These are phyloP conservation scores for Oedothorax gibbosus DNA, from an alignment of 1,140 invertebrate species.

Conservation along the genomic window DNA sequence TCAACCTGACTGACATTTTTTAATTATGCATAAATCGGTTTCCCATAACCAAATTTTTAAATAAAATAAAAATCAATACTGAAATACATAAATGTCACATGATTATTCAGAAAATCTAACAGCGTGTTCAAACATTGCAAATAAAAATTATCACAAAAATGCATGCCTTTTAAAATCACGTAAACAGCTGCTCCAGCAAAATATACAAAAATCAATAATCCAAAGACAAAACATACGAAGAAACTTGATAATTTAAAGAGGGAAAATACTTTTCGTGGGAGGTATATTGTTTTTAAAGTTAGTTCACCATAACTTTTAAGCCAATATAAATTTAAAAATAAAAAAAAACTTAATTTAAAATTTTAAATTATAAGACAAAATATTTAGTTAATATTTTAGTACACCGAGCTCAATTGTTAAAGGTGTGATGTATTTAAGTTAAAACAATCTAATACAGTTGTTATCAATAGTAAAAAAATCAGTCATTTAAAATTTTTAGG, in stretches of 20 bases:
- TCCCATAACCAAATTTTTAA: constrained; percentile 50
- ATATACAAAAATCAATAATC: constrained; percentile 31
- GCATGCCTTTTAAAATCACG: constrained; percentile 35
- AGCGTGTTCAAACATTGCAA: constrained; percentile 48
- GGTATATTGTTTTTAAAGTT: too few relatives aligned
- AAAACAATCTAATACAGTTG: too few relatives aligned
- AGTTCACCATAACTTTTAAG: too few relatives aligned
- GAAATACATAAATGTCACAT: constrained; percentile 41
- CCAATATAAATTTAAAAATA: too few relatives aligned
- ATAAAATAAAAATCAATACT: constrained; percentile 58
- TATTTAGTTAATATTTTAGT: too few relatives aligned
- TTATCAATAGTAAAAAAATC: too few relatives aligned
- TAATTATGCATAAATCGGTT: constrained; percentile 36
- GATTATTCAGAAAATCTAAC: constrained; percentile 34
- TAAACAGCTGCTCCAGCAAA: constrained; percentile 33
- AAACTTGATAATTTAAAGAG: constrained; percentile 3
- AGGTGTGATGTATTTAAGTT: too few relatives aligned
- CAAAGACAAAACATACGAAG: constrained; percentile 14
- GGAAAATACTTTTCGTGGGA: background rate
- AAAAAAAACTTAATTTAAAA: too few relatives aligned
- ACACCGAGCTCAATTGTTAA: too few relatives aligned
- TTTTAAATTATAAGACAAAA: too few relatives aligned
- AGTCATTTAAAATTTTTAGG: too few relatives aligned
- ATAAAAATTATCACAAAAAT: constrained; percentile 57
- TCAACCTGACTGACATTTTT: constrained; percentile 44